A percentile compares a stretch with the other conserved stretches of the same genome.
Conservation (phyloP, 2,797 vertebrate genomes). For the Aldrovandia affinis region DNA sequence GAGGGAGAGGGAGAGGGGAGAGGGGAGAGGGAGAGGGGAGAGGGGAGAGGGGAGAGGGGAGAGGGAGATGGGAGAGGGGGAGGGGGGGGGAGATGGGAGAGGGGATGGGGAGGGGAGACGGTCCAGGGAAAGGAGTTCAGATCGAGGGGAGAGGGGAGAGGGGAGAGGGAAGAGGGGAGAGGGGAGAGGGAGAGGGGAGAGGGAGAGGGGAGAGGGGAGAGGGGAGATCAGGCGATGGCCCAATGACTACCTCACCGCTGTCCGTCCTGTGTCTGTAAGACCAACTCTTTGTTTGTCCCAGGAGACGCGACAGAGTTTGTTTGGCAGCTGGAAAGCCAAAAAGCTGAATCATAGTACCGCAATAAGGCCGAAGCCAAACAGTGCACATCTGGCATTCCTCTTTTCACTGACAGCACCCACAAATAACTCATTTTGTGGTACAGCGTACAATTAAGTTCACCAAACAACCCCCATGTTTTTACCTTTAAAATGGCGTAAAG, state of each 20-base stretch:
- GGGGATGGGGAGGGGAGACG: background rate
- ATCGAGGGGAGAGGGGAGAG: slow-evolving; percentile 21
- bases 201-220: slow-evolving; percentile 22
- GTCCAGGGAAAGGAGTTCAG: slow-evolving; percentile 26
- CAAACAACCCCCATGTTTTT: background rate
- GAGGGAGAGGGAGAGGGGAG: background rate
- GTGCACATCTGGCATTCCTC: background rate
- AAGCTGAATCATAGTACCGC: background rate
- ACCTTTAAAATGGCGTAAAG: background rate
- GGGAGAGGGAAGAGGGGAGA: slow-evolving; percentile 6
- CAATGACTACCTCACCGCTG: too few relatives aligned
- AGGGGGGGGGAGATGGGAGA: background rate
- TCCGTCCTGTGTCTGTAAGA: background rate
- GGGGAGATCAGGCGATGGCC: background rate
- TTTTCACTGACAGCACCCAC: background rate
- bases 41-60: slow-evolving; percentile 19
- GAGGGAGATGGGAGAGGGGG: slow-evolving; percentile 20
- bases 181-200: slow-evolving; percentile 27
- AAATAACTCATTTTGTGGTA: background rate
- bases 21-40: slow-evolving; percentile 22
- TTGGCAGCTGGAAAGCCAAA: background rate
- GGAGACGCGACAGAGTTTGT: too few relatives aligned
- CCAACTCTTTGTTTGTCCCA: too few relatives aligned
- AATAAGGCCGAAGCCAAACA: background rate
- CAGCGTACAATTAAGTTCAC: background rate